These are phyloP conservation scores for Melangyna quadrimaculata DNA, from an alignment of 2,888 invertebrate species.

Conservation along the genomic window DNA sequence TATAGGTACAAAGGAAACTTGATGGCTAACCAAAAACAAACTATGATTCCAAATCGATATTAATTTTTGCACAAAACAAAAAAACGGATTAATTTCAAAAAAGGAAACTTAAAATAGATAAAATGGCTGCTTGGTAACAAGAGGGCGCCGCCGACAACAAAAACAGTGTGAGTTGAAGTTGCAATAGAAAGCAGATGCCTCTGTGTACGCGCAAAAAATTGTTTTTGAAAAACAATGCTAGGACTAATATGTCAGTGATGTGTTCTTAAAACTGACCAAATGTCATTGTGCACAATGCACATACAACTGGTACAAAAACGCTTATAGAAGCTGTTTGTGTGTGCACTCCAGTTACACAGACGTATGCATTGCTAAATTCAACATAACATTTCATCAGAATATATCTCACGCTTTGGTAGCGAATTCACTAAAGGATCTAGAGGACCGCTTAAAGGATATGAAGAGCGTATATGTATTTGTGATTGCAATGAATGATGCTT, in stretches of 20 bases:
- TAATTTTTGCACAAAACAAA: slow-evolving; percentile 23
- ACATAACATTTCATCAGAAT: slow-evolving; percentile 37
- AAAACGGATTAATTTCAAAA: slow-evolving; percentile 25
- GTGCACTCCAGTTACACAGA: neutral
- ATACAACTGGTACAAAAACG: neutral
- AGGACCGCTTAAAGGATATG: slow-evolving; percentile 39
- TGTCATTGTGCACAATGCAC: neutral
- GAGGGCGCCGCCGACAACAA: too few relatives aligned
- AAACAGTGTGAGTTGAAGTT: neutral
- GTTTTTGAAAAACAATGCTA: neutral
- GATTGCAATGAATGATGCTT: slow-evolving; percentile 53
- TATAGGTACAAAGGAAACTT: neutral
- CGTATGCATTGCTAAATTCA: slow-evolving; percentile 1
- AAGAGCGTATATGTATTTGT: slow-evolving; percentile 25
- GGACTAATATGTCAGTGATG: neutral
- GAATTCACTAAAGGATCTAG: neutral
- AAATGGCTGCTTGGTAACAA: neutral
- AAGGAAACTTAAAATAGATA: neutral
- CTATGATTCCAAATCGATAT: slow-evolving; percentile 12
- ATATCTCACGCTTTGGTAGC: slow-evolving; percentile 19
- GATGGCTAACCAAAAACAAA: neutral
- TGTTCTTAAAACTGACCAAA: neutral
- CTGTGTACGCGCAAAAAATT: neutral
- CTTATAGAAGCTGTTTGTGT: neutral
- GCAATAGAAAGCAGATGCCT: neutral